Conservation (phyloP, 2,113 vertebrate species). For the Sigmodon hispidus region DNA sequence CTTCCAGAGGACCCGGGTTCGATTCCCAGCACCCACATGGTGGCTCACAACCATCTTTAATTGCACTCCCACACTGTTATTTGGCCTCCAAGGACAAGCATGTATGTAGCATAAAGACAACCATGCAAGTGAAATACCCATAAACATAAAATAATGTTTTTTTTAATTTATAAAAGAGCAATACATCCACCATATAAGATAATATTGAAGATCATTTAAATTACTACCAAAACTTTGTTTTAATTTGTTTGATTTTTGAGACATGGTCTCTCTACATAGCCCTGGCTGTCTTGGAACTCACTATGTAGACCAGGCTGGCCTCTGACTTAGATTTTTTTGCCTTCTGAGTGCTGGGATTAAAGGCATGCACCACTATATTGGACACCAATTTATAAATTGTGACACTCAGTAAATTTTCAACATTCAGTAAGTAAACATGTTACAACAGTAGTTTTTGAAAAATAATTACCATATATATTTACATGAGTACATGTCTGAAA, state of each 20-base stretch:
- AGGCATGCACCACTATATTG: neutral
- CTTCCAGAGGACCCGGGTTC: too few relatives aligned
- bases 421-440: neutral
- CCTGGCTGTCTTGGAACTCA: too few relatives aligned
- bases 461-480: constrained; percentile 3
- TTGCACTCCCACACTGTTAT: neutral
- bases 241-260: too few relatives aligned
- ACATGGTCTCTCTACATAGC: too few relatives aligned
- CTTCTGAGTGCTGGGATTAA: too few relatives aligned
- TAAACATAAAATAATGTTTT: too few relatives aligned
- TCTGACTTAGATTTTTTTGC: too few relatives aligned
- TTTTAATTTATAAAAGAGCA: neutral
- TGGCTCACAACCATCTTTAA: too few relatives aligned
- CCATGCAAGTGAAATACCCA: too few relatives aligned
- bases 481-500: constrained; percentile 36
- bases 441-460: neutral
- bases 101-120: neutral
- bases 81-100: neutral
- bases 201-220: neutral
- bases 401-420: neutral
- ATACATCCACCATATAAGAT: neutral
- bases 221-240: neutral
- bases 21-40: too few relatives aligned
- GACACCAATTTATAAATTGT: neutral
- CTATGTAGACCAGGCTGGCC: too few relatives aligned